A percentile compares a stretch with the other conserved stretches of the same genome.
Conservation (phyloP, 2,888 invertebrate species). For the Lasioglossum malachurum region DNA sequence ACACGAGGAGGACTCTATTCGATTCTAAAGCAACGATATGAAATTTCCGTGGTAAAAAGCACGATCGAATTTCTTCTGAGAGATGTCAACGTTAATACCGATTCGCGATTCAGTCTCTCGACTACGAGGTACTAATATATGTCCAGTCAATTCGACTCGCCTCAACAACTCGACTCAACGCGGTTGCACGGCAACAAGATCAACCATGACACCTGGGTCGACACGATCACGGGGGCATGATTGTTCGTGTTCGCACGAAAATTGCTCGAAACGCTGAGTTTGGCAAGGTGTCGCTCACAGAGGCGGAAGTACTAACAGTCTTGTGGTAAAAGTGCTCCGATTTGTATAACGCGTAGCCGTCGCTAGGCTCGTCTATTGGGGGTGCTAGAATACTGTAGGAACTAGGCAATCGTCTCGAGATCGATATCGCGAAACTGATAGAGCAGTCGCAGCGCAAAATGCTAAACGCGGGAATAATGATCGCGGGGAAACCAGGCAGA, state of each 20-base stretch:
- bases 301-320: conserved; percentile 32
- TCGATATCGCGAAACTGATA: conserved; percentile 32
- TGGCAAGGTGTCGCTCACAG: neutral
- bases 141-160: neutral
- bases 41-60: neutral
- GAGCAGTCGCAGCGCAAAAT: neutral
- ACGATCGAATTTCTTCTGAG: neutral
- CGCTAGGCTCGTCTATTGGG: conserved; percentile 26
- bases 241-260: neutral
- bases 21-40: neutral
- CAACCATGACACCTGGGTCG: neutral
- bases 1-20: neutral
- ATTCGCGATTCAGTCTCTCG: neutral
- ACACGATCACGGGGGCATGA: neutral
- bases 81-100: neutral
- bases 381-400: conserved; percentile 38
- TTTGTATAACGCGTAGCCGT: neutral
- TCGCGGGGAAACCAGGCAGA: neutral
- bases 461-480: conserved; percentile 6
- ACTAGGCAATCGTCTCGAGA: conserved; percentile 36
- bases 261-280: neutral
- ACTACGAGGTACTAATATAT: neutral
- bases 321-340: conserved; percentile 20
- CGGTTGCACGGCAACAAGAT: neutral
- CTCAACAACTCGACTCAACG: neutral